Evolutionary conservation across 2,113 vertebrate species (phyloP).

Genomic region (Chaenocephalus aceratus): DNA sequence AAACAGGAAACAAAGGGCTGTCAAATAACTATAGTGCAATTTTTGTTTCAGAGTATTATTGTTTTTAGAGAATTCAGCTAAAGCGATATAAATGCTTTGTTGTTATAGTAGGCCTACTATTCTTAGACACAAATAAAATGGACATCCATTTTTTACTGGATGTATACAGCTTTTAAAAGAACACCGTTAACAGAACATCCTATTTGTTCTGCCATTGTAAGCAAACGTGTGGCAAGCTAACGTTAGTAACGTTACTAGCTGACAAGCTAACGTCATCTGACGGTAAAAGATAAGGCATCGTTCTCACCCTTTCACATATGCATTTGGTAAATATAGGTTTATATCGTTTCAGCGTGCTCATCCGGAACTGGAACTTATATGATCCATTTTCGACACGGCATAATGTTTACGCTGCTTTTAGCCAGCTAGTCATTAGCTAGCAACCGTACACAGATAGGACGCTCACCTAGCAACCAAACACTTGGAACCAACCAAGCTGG

Average conservation of each 20-base stretch:
- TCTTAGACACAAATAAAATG: not conserved
- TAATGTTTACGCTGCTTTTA: not conserved
- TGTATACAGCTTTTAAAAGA: not conserved
- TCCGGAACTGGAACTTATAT: not conserved
- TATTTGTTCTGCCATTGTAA: not conserved
- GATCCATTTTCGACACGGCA: constrained; percentile 7
- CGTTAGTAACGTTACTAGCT: constrained; percentile 1
- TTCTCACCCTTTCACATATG: constrained; percentile 41
- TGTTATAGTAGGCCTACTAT: not conserved
- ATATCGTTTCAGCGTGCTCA: not conserved
- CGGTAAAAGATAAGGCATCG: not conserved
- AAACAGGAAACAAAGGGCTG: not conserved
- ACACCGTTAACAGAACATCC: not conserved
- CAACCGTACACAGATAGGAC: constrained; percentile 71
- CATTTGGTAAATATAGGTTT: no score
- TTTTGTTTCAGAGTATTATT: not conserved
- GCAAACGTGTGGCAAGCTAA: not conserved
- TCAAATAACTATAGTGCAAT: not conserved
- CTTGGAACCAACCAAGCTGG: not conserved
- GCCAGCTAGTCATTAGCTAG: constrained; percentile 60
- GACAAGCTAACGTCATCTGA: constrained; percentile 12
- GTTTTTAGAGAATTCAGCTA: not conserved
- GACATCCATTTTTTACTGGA: not conserved
- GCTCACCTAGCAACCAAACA: constrained; percentile 74
- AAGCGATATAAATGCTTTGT: not conserved